Evolutionary conservation across 2,797 vertebrate genomes (phyloP), one percentile per base, ranked within the genome.

Genomic region (Chrysocyon brachyurus): DNA sequence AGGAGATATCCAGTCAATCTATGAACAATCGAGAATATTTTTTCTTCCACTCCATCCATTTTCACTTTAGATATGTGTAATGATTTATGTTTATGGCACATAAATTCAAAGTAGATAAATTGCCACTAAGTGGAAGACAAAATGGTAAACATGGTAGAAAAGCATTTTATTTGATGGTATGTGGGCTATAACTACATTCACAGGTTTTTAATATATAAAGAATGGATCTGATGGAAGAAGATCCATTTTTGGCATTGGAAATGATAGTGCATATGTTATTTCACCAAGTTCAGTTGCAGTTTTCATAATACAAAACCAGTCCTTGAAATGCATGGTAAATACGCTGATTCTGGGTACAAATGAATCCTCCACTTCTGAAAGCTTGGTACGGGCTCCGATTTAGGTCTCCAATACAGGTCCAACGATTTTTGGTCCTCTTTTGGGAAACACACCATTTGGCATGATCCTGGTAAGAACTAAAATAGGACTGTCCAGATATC

Each of bases 381-480:
- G 98, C 98, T 95, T 99, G 99, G 46, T 98, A 84, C 0, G 89
- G 98, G 95, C 99, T 98, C 46, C 99, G 99, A 97, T 99, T 99
- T 97, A 99, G 97, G 90, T 99, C 99, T 92, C 99, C 99, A 17
- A 99, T 98, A 91, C 99, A 99, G 26, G 98, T 99, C 99, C 99
- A 99, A 90, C 87, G 98, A 95, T 99, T 98, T 98, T 98, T 72
- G 3, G 91, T 81, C 12, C n/a, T 21, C 11, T 88, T 88, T 83
- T 0, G 83, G 1, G 99, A 99, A 97, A 99, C 99, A 49, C 99
- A 99, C 99, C 99, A 99, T 98, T 99, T 99, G 61, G 99, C 99
- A 97, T 99, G 99, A 98, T 99, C 99, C 0, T 99, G 64, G 84
- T 97, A 78, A 49, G 99, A 99, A 81, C 81, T 89, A 95, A 99